Percentiles rank a stretch among this genome's conserved stretches.
These are phyloP conservation scores for Eristalis pertinax DNA, from an alignment of 2,888 invertebrate species.

Conservation along the genomic window DNA sequence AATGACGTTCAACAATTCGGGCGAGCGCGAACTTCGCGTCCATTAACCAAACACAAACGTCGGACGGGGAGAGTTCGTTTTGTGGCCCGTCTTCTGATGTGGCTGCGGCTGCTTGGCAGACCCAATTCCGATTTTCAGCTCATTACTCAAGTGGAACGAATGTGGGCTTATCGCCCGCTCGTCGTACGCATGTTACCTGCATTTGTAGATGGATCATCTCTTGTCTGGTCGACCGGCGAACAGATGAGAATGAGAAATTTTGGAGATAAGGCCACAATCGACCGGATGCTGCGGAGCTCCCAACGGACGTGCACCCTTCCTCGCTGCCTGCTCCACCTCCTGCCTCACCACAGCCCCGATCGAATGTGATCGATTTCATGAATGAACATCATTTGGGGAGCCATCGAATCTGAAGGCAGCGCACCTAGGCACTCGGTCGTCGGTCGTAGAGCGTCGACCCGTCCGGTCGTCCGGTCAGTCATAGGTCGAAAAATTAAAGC, in stretches of 20 bases:
- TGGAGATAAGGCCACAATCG: slow-evolving; percentile 47
- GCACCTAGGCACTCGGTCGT: slow-evolving; percentile 7
- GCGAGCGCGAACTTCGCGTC: slow-evolving; percentile 46
- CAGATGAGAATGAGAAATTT: slow-evolving; percentile 57
- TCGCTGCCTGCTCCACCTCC: slow-evolving; percentile 11
- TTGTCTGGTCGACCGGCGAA: slow-evolving; percentile 31
- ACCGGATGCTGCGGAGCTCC: slow-evolving; percentile 64
- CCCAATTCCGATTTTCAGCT: slow-evolving; percentile 51
- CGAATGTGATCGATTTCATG: slow-evolving; percentile 59
- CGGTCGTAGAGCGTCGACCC: background rate
- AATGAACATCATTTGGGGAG: slow-evolving; percentile 50
- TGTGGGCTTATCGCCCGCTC: slow-evolving; percentile 52
- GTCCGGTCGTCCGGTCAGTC: slow-evolving; percentile 29
- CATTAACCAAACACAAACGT: slow-evolving; percentile 18
- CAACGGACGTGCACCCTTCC: slow-evolving; percentile 14
- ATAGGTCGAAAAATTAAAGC: slow-evolving; percentile 1
- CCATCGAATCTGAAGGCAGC: background rate
- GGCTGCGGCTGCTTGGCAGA: slow-evolving; percentile 3
- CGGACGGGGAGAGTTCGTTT: background rate
- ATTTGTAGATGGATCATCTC: slow-evolving; percentile 53
- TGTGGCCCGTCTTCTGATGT: background rate
- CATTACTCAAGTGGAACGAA: slow-evolving; percentile 71
- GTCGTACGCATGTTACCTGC: slow-evolving; percentile 43
- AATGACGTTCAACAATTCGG: slow-evolving; percentile 67
- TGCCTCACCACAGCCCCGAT: background rate